phyloP scores from a whole-genome alignment of 2,797 vertebrate genomes.

The Coccyzus lansbergi region DNA sequence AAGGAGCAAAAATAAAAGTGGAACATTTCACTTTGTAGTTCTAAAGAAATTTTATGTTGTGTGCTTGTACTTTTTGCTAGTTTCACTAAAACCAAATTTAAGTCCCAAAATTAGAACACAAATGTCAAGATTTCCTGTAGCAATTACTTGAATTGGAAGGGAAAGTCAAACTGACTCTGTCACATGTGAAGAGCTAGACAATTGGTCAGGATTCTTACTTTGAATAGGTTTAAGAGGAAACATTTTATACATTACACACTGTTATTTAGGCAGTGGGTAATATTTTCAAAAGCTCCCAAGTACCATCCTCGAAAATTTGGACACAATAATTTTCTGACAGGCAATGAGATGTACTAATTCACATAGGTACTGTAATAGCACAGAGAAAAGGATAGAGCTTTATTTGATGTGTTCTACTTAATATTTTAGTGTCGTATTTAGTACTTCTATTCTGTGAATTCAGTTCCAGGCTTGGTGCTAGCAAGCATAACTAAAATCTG shows the following conservation, averaged over 20 bases:
- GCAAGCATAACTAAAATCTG: background rate
- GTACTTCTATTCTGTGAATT: background rate
- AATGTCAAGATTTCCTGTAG: background rate
- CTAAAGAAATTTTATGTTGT: background rate
- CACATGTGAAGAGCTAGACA: background rate
- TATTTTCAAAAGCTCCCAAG: background rate
- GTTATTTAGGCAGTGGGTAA: background rate
- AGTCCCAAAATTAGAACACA: background rate
- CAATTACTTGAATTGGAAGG: constrained; percentile 2
- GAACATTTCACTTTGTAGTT: background rate
- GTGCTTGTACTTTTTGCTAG: background rate
- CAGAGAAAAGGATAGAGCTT: background rate
- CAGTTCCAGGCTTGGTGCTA: background rate
- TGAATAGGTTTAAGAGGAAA: background rate
- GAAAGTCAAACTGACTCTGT: background rate
- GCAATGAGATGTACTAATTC: background rate
- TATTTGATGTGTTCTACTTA: background rate
- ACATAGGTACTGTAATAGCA: background rate
- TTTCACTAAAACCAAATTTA: constrained; percentile 2
- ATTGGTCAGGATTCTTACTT: background rate
- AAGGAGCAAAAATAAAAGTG: background rate
- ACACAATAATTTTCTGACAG: background rate
- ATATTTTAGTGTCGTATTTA: background rate
- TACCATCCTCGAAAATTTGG: background rate
- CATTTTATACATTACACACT: background rate